Percentiles rank a stretch among this genome's conserved stretches.
phyloP scores from a whole-genome alignment of 2,113 vertebrate species.

The Micronycteris hirsuta region DNA sequence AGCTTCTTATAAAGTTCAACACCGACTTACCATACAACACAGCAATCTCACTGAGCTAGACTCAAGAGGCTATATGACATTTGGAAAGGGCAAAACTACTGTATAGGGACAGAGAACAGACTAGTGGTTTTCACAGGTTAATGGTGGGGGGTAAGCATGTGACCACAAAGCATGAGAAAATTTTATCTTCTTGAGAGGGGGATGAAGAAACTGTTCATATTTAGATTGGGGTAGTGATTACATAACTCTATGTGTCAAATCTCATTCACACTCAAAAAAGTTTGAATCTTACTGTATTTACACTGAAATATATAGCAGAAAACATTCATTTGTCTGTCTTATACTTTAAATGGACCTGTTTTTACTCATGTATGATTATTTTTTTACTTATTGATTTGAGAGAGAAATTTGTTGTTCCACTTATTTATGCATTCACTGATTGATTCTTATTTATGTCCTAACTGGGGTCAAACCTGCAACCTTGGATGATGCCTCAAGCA shows the following conservation, averaged over 20 bases:
- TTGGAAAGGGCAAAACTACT: neutral
- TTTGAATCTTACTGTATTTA: neutral
- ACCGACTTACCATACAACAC: neutral
- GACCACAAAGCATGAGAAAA: neutral
- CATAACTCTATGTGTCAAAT: neutral
- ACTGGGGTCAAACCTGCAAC: too few species aligned
- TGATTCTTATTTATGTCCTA: too few species aligned
- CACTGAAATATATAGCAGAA: constrained; percentile 10
- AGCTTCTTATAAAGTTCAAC: neutral
- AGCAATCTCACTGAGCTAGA: neutral
- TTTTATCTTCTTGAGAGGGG: neutral
- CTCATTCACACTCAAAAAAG: neutral
- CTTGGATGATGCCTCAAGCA: too few species aligned
- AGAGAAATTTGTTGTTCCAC: too few species aligned
- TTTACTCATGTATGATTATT: neutral
- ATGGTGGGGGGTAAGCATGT: neutral
- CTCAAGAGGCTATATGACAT: neutral
- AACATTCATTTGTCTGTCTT: neutral
- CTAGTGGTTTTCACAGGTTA: neutral
- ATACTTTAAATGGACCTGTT: neutral
- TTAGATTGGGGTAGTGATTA: neutral
- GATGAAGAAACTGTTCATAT: neutral
- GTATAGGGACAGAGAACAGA: neutral
- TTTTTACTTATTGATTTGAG: too few species aligned
- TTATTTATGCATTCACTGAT: too few species aligned